Base-by-base conservation (phyloP, 2,888 invertebrate species). In the Calliphora vomitoria region DNA sequence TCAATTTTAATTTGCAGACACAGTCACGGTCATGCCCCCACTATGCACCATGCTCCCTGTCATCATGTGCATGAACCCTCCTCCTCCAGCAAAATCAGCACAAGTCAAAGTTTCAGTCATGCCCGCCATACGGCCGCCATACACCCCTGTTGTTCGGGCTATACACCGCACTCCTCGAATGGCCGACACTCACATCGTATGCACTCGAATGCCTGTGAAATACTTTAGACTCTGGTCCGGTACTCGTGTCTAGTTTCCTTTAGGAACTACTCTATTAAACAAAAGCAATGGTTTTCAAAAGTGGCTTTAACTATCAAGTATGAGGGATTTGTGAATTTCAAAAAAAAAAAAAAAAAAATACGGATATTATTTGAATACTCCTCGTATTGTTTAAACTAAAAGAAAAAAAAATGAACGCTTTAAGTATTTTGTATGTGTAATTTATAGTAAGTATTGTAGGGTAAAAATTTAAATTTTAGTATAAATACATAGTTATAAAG, bases 101-200 rank as follows among this genome's bases (percentile, higher is more conserved):
- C 91, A 85, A 94, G 93, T 88, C 94, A 94, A 88, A 93, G 93
- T 89, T 94, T 93, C 86, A 92, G 90, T 85, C 92, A 93, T 84
- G 87, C 90, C 2, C 92, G 92, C 10, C 89, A 89, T 41, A 88
- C 90, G 8, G 91, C 89, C 3, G 85, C 91, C n/a, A 91, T 92
- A 11, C 93, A 94, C 88, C 93, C 93, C 82, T 94, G 94, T 86
- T 94, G 94, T 90, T 90, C 92, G 18, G 93, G 91, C n/a, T 93
- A 92, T 86, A 25, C 79, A 15, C 91, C 92, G 1, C 93, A 92
- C 75, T 88, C 92, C 6, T 79, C 85, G 38, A 92, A 92, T 88
- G 92, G 92, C 3, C 91, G 93, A 41, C 93, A 93, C 86, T 90
- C 92, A 50, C 93, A 93, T 90, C 91, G 93, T 74, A 90, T 93